phyloP scores from a whole-genome alignment of 1,140 invertebrate species.

The Lepidurus couesii region DNA sequence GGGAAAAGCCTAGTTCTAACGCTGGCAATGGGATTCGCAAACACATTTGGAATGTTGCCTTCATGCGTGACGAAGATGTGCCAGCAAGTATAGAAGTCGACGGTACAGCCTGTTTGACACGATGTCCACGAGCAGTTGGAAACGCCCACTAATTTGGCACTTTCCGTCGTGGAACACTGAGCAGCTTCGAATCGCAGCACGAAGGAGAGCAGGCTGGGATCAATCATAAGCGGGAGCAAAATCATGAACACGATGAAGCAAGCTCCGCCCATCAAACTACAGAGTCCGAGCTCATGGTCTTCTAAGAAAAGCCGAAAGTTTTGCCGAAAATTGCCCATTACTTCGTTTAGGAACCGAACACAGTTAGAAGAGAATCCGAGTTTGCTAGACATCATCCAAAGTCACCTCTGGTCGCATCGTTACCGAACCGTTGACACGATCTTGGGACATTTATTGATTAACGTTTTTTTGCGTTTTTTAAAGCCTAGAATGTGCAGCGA shows the following conservation, averaged over 20 bases:
- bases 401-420: too few relatives aligned
- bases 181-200: constrained; percentile 40
- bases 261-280: constrained; percentile 33
- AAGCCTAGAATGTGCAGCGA: too few relatives aligned
- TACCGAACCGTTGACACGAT: too few relatives aligned
- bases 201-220: constrained; percentile 41
- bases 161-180: constrained; percentile 39
- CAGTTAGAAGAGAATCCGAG: background rate
- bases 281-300: constrained; percentile 32
- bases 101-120: constrained; percentile 43
- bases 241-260: constrained; percentile 33
- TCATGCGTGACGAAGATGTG: constrained; percentile 42
- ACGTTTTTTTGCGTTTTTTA: too few relatives aligned
- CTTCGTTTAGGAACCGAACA: background rate
- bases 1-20: constrained; percentile 39
- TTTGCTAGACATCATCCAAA: background rate
- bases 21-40: constrained; percentile 22
- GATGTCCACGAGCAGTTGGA: constrained; percentile 44
- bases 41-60: constrained; percentile 24
- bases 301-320: constrained; percentile 23
- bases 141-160: constrained; percentile 37
- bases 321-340: constrained; percentile 25
- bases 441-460: too few relatives aligned
- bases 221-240: constrained; percentile 35
- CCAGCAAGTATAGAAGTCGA: constrained; percentile 41